Conservation (phyloP, 2,888 invertebrate genomes). For the Acanthopleura granulata region DNA sequence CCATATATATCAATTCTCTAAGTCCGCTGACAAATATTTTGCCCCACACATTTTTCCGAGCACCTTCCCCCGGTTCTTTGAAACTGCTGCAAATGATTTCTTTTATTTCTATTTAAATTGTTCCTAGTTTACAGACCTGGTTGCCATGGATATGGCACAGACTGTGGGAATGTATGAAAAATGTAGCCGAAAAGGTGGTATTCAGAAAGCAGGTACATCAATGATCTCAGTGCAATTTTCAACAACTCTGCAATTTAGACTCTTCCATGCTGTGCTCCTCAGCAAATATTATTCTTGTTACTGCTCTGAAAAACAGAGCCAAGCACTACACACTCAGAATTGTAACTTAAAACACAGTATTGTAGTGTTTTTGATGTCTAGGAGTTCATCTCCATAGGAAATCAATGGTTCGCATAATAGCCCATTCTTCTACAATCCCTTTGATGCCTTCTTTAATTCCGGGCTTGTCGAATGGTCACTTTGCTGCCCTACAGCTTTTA, state of each 20-base stretch:
- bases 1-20: constrained; percentile 7
- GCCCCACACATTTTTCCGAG: too few species aligned
- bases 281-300: neutral
- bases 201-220: neutral
- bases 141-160: constrained; percentile 8
- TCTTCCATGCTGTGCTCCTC: neutral
- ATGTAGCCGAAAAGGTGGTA: neutral
- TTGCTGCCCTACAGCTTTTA: too few species aligned
- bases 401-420: neutral
- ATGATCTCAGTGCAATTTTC: neutral
- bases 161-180: constrained; percentile 1
- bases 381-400: neutral
- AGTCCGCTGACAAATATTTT: too few species aligned
- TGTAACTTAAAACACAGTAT: constrained; percentile 1
- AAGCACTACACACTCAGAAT: neutral
- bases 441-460: too few species aligned
- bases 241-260: neutral
- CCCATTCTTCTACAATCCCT: neutral
- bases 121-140: neutral
- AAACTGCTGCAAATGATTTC: neutral
- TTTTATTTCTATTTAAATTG: constrained; percentile 20
- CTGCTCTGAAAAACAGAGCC: neutral
- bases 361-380: neutral
- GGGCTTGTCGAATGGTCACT: too few species aligned
- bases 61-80: neutral